Evolutionary conservation across 2,113 vertebrate genomes (phyloP), one percentile per base, ranked within the genome.

Genomic region (Phoenicopterus ruber): DNA sequence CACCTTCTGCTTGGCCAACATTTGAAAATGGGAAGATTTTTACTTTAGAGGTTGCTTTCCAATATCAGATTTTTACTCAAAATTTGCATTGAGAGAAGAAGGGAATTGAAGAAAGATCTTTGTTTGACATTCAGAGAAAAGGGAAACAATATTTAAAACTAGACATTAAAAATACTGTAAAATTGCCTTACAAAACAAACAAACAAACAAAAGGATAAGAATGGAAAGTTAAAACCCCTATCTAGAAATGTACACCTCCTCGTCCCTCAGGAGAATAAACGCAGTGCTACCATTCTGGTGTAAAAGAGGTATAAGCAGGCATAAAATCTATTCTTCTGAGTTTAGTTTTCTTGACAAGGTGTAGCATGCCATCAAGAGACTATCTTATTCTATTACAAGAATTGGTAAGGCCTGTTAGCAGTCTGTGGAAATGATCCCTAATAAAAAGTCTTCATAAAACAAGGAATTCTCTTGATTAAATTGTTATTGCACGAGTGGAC

Each of bases 391-490:
- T 82, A 65, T 47, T 78, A 76, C 26, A 77, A 66, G 86, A 94
- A 86, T 40, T 40, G 32, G 13, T 61, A 81, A 59, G 32, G 29
- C 57, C 80, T 91, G 77, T 85, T 88, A 92, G 73, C 76, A 70
- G 42, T 38, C 73, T 84, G 61, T 86, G 34, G 34, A 95, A 92
- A 79, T 71, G 46, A 77, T 82, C 52, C 20, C 79, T 85, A 92
- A 80, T 71, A 94, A 87, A 65, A 88, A 11, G 42, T 72, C 72
- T 77, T 92, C 78, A 63, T 46, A 73, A 96, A 92, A 36, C 34
- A 71, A 82, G 44, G 36, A 95, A 96, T 83, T 86, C 34, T 92
- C 78, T 90, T 81, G 61, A 79, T 93, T 86, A 86, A 76, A 86
- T 62, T 91, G 66, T 63, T 81, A 79, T 49, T 91, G 72, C 38